phyloP scores from a whole-genome alignment of 1,140 invertebrate species.

The Bradynema listronoti region DNA sequence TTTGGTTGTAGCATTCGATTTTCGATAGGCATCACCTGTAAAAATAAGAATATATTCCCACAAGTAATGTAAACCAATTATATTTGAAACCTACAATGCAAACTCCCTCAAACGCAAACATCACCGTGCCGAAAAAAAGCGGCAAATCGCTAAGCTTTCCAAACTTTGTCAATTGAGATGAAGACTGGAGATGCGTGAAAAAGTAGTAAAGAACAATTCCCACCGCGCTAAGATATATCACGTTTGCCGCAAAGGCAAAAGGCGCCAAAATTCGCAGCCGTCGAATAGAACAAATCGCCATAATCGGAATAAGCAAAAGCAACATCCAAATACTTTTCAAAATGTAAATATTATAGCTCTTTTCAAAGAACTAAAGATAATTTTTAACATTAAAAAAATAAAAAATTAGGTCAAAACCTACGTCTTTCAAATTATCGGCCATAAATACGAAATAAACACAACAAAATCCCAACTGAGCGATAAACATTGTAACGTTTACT shows the following conservation, averaged over 20 bases:
- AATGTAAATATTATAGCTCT: slow-evolving; percentile 42
- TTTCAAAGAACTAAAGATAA: slow-evolving; percentile 47
- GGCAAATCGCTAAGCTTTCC: slow-evolving; percentile 66
- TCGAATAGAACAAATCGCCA: slow-evolving; percentile 45
- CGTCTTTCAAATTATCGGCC: slow-evolving; percentile 65
- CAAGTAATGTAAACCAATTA: no score
- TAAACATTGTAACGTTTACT: slow-evolving; percentile 64
- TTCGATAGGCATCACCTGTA: slow-evolving; percentile 61
- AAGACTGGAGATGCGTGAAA: slow-evolving; percentile 33
- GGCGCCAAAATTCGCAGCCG: slow-evolving; percentile 45
- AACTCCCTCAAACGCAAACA: slow-evolving; percentile 81
- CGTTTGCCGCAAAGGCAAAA: slow-evolving; percentile 44
- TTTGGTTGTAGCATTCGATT: slow-evolving; percentile 52
- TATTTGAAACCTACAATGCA: slow-evolving; percentile 71
- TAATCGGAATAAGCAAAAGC: slow-evolving; percentile 46
- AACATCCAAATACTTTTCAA: slow-evolving; percentile 46
- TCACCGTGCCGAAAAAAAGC: slow-evolving; percentile 78
- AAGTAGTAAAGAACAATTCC: slow-evolving; percentile 39
- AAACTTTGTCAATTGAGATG: slow-evolving; percentile 19
- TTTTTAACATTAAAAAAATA: not conserved
- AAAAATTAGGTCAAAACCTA: slow-evolving; percentile 10
- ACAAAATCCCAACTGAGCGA: slow-evolving; percentile 88
- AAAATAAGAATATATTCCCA: slow-evolving; percentile 35
- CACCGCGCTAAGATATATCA: slow-evolving; percentile 43
- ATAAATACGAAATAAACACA: slow-evolving; percentile 94